phyloP scores from a whole-genome alignment of 2,113 vertebrate species.

The Chunga burmeisteri region DNA sequence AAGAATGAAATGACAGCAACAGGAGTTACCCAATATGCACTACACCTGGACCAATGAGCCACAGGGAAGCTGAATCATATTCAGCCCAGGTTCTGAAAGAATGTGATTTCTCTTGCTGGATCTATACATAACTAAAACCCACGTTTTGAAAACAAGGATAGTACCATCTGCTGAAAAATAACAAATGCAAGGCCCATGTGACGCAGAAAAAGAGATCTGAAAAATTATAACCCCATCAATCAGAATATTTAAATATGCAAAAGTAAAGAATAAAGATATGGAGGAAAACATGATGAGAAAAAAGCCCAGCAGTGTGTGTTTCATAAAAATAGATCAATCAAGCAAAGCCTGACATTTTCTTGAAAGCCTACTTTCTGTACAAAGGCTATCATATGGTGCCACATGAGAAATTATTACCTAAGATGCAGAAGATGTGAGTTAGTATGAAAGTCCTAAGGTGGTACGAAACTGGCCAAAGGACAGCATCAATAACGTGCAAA shows the following conservation, averaged over 20 bases:
- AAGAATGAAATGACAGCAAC: background rate
- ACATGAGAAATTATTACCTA: background rate
- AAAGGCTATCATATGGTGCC: background rate
- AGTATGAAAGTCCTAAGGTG: background rate
- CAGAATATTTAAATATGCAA: background rate
- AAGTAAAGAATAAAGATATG: background rate
- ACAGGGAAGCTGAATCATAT: background rate
- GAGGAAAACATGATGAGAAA: background rate
- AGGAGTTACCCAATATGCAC: background rate
- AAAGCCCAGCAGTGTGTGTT: accelerated
- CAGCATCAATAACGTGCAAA: background rate
- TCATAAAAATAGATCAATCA: background rate
- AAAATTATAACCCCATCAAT: background rate
- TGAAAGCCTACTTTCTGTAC: background rate
- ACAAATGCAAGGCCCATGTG: background rate
- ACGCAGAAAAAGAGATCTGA: background rate
- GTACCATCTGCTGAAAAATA: background rate
- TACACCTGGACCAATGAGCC: background rate
- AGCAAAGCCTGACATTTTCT: background rate
- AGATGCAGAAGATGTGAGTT: background rate
- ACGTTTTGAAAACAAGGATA: background rate
- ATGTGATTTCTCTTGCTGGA: background rate
- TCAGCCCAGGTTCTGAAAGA: background rate
- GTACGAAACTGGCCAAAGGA: background rate
- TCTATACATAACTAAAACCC: background rate